Evolutionary conservation across 2,797 vertebrate species (phyloP), one percentile per base, ranked within the genome.

Genomic region (Dicrostonyx torquatus): DNA sequence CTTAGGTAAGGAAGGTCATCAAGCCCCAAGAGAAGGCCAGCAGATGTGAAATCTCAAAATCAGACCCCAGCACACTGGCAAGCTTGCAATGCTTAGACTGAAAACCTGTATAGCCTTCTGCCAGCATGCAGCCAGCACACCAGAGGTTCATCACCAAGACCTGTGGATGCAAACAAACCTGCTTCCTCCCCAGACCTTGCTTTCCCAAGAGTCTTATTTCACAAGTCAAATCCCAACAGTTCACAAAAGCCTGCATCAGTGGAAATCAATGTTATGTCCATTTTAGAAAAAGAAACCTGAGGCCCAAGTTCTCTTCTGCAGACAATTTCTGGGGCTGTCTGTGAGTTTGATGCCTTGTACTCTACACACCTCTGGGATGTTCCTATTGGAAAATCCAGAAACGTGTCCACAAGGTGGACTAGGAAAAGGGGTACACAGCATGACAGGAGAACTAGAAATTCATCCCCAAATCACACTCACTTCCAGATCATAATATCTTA

Each of bases 181-280:
- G 45, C 72, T 0, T 22, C 40, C 53, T 80, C 70, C 50, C 62
- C 2, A 62, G 62, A 68, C 73, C n/a, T 45, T 87, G 86, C 75
- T 48, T 95, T 77, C 95, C 93, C 93, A 83, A 73, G 85, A 90
- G 80, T 50, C 68, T 78, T 26, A 70, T 26, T 84, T 79, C 86
- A 66, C 73, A 93, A 73, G 90, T 75, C 37, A 93, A 77, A 90
- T 48, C 62, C 22, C 18, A 53, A 58, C 26, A 62, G 43, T 53
- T 50, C 80, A 83, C 20, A 79, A 88, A 73, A 87, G 2, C 31
- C 37, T 34, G 29, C 7, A 9, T 29, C 6, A 22, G 58, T 6
- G 13, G 58, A 68, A 84, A 55, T 73, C 10, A 62, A 66, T 75
- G 37, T 37, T 50, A 53, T 0, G 68, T 80, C 48, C 48, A 87